Conservation (phyloP, 2,113 vertebrate species). For the Sylvilagus bachmani region DNA sequence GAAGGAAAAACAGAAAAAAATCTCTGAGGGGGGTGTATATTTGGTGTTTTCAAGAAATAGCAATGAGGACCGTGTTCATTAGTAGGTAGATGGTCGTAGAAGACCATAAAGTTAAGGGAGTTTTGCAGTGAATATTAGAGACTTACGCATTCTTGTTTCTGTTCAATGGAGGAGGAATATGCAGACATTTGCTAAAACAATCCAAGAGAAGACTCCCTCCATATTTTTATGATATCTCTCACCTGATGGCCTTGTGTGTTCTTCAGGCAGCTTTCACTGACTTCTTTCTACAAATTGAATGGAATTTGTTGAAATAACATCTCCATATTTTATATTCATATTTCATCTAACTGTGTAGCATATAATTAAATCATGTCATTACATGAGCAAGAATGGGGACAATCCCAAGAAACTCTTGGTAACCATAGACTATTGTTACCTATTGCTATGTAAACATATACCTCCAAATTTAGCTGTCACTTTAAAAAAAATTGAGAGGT, state of each 20-base stretch:
- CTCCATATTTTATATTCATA: slow-evolving; percentile 21
- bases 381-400: slow-evolving; percentile 15
- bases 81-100: background rate
- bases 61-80: background rate
- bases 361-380: slow-evolving; percentile 5
- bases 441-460: background rate
- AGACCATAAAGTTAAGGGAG: background rate
- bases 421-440: background rate
- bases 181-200: background rate
- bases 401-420: background rate
- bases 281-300: background rate
- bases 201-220: background rate
- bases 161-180: background rate
- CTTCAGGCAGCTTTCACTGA: background rate
- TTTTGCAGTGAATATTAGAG: background rate
- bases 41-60: background rate
- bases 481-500: too few relatives aligned
- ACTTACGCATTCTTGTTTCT: background rate
- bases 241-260: background rate
- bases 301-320: slow-evolving; percentile 4
- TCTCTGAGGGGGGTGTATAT: background rate
- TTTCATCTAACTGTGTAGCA: slow-evolving; percentile 26
- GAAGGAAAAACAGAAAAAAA: background rate
- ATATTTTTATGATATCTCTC: background rate
- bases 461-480: background rate